Conservation (phyloP, 1,140 invertebrate genomes). For the Drosophila punjabiensis region DNA sequence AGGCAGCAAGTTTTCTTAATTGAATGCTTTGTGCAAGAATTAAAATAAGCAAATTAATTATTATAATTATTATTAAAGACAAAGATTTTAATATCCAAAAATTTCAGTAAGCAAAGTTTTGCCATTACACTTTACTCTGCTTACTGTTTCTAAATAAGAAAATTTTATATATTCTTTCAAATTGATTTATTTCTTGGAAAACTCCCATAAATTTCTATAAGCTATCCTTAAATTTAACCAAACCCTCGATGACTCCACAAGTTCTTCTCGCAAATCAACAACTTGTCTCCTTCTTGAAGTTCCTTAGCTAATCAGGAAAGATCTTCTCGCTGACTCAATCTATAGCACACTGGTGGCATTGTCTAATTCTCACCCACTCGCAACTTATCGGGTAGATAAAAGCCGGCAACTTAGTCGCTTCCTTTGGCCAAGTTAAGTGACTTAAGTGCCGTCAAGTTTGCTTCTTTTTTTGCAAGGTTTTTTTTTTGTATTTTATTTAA, state of each 20-base stretch:
- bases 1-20: not conserved
- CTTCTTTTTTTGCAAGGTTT: constrained; percentile 11
- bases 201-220: not conserved
- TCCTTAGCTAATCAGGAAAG: constrained; percentile 26
- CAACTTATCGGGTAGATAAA: constrained; percentile 29
- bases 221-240: not conserved
- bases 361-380: constrained; percentile 61
- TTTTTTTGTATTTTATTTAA: constrained; percentile 40
- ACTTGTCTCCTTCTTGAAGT: not conserved
- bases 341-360: constrained; percentile 32
- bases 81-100: no score
- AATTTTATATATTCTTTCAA: not conserved
- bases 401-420: constrained; percentile 34
- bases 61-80: no score
- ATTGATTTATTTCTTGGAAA: not conserved
- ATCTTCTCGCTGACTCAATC: constrained; percentile 13
- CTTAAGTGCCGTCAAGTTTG: constrained; percentile 72
- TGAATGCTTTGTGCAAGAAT: no score
- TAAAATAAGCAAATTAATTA: not conserved
- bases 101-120: no score
- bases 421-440: constrained; percentile 78
- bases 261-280: not conserved
- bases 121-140: no score
- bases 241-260: not conserved
- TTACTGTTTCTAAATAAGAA: not conserved